Evolutionary conservation across 2,888 invertebrate species (phyloP), one percentile per base, ranked within the genome.

Genomic region (Antheraea assamensis): DNA sequence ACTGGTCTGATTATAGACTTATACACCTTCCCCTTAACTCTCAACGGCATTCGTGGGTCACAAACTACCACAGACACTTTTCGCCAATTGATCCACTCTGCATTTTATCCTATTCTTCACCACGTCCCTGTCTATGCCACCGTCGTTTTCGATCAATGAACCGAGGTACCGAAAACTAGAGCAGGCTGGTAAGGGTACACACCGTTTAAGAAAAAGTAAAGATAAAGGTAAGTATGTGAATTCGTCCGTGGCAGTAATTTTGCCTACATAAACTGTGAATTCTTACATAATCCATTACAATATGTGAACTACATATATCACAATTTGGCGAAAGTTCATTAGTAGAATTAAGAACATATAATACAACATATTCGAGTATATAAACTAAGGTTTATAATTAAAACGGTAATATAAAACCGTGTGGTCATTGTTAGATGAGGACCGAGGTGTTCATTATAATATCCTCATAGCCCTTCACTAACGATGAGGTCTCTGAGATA

Each of bases 371-470:
- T 64, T 64, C 19, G 1, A 64, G 27, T 19, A 52, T n/a, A 24
- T 15, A 64, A 64, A 17, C 2, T 17, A 30, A 64, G 61, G 15
- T 64, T 64, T 64, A 17, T 30, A 64, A 64, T 64, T 64, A 64
- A 64, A 64, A 64, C 17, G 27, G 61, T 64, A 64, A 64, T 64
- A 64, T 15, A 64, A 24, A 64, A 64, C 30, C 61, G 17, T 30
- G 61, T 64, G 61, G 61, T 64, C 61, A 64, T 30, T 64, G 30
- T 64, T 64, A 64, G 61, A 64, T 27, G 61, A 17, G 61, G 61
- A 64, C 61, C 27, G 15, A 64, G 30, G 61, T 30, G 61, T 64
- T 64, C 17, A 64, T 30, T 64, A 64, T 30, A 30, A 64, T 64
- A 27, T 5, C 61, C 61, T 64, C 30, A n/a, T 15, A 64, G 30